Conservation (phyloP, 1,140 invertebrate genomes). For the Cyphomyrmex costatus region DNA sequence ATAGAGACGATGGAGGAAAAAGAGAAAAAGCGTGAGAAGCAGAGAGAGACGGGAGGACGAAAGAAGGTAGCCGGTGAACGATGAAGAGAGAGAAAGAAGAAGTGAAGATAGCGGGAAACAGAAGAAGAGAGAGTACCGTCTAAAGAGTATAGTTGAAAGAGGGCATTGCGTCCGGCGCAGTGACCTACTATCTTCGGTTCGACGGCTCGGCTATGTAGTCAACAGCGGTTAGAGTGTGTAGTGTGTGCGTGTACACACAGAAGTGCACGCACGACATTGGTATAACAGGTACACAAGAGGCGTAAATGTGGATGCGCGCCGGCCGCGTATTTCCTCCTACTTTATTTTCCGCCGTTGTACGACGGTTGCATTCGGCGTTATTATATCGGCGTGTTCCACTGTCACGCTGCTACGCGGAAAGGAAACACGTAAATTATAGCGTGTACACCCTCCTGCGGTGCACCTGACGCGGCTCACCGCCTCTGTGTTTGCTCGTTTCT, state of each 20-base stretch:
- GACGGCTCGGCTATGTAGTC: conserved; percentile 74
- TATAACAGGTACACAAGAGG: background rate
- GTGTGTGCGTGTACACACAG: background rate
- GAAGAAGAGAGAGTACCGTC: conserved; percentile 70
- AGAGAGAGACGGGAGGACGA: background rate
- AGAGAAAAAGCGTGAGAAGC: conserved; percentile 70
- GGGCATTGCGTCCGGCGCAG: conserved; percentile 85
- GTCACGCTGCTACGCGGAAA: conserved; percentile 25
- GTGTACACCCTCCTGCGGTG: background rate
- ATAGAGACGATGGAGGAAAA: conserved; percentile 74
- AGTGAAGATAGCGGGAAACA: conserved; percentile 29
- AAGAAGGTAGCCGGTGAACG: conserved; percentile 17
- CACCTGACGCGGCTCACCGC: background rate
- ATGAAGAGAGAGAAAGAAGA: conserved; percentile 24
- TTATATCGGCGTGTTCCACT: conserved; percentile 22
- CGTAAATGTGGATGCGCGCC: conserved; percentile 10
- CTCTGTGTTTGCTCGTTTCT: background rate
- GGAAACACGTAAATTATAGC: conserved; percentile 43
- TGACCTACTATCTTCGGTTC: conserved; percentile 86
- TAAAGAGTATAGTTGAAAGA: conserved; percentile 81
- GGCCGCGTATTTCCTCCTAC: conserved; percentile 38
- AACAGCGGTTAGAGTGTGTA: conserved; percentile 39
- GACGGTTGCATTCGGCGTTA: conserved; percentile 21
- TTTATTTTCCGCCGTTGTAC: conserved; percentile 18
- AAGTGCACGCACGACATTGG: background rate